Evolutionary conservation across 2,113 vertebrate species (phyloP), one percentile per base, ranked within the genome.

Genomic region (Syngnathoides biaculeatus): DNA sequence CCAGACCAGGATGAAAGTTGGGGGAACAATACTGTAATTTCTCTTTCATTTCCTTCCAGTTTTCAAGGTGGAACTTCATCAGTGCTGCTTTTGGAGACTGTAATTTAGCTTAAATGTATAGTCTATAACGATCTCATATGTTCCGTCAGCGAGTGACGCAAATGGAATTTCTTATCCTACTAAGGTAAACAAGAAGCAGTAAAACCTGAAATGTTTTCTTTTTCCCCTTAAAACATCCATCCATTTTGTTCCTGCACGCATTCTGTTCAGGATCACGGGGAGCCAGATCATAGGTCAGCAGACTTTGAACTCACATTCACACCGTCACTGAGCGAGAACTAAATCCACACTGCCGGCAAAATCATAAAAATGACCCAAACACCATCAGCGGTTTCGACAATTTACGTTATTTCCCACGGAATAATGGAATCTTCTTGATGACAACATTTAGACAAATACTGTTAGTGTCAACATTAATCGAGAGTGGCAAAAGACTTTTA

Each of bases 1-100:
- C 84, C 88, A 89, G 87, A 84, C 75, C 78, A 76, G 50, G 58
- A 73, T 76, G 79, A 38, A 5, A 38, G 22, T 10, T 3, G 14
- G 8, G 27, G 7, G 30, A 26, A 56, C 24, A 56, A 56, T 15
- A 56, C 55, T 8, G 14, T 56, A 2, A 9, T 7, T 8, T 42
- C 22, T 43, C 60, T 65, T 71, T 67, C 30, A 47, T 17, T 1
- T 57, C 42, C 60, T 67, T 72, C 48, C 63, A 67, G 12, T 47
- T 65, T 42, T n/a, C 42, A 30, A 65, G 69, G 10, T 68, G 42
- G 58, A 63, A 40, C n/a, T 68, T 68, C 17, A 69, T 7, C 42
- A 11, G 27, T 71, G 11, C 14, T 27, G 4, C 53, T 65, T 77
- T 66, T 52, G 56, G 35, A 66, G 19, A 62, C 48, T 77, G 42